phyloP scores from a whole-genome alignment of 2,888 invertebrate species.

The Ceratothoa steindachneri region DNA sequence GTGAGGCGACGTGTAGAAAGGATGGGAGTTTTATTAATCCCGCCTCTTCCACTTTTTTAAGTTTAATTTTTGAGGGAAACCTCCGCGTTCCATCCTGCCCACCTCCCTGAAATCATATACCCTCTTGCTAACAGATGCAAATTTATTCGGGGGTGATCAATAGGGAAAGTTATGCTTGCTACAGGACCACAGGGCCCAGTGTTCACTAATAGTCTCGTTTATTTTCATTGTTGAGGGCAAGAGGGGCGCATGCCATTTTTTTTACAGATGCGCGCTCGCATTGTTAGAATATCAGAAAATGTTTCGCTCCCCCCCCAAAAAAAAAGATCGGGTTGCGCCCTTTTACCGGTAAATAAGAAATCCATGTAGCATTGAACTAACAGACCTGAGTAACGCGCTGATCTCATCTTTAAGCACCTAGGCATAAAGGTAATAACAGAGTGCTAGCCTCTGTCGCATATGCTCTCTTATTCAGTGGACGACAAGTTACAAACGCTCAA shows the following conservation, averaged over 20 bases:
- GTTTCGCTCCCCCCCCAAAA: not conserved
- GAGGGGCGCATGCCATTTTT: conserved; percentile 37
- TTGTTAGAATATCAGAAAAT: conserved; percentile 22
- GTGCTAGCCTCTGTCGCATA: not conserved
- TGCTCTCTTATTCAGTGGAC: not conserved
- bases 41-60: not conserved
- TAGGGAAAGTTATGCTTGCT: conserved; percentile 44
- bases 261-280: conserved; percentile 21
- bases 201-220: conserved; percentile 47
- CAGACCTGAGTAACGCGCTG: not conserved
- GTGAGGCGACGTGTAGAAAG: conserved; percentile 8
- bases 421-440: conserved; percentile 3
- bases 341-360: conserved; percentile 1
- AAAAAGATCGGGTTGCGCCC: conserved; percentile 2
- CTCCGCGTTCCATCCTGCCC: no score
- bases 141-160: conserved; percentile 48
- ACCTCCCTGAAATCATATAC: conserved; percentile 41
- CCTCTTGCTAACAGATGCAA: conserved; percentile 47
- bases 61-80: not conserved
- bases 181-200: conserved; percentile 32
- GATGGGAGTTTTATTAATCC: not conserved
- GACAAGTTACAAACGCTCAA: not conserved
- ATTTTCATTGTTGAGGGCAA: conserved; percentile 45
- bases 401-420: not conserved
- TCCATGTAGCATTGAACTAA: not conserved